Percentiles rank a stretch among this genome's conserved stretches.
Conservation (phyloP, 2,113 vertebrate species). For the Caranx melampygus region DNA sequence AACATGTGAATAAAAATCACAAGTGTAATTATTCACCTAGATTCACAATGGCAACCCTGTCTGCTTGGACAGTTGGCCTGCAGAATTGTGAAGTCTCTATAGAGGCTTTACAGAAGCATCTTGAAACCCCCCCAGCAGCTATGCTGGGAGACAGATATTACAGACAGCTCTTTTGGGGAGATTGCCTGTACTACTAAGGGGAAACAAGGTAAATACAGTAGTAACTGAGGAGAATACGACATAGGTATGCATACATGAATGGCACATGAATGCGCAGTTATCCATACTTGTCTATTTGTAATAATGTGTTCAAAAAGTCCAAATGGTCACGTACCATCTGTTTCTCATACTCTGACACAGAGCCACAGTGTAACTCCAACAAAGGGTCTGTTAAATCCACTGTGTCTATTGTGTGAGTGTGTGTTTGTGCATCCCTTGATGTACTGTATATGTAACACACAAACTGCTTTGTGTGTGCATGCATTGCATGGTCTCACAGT, state of each 20-base stretch:
- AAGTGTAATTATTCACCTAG: slow-evolving; percentile 71
- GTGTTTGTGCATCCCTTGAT: not conserved
- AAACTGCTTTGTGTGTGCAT: slow-evolving; percentile 8
- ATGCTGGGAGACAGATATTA: not conserved
- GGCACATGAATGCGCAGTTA: too few species aligned
- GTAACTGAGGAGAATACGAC: not conserved
- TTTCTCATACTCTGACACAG: not conserved
- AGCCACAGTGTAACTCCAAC: not conserved
- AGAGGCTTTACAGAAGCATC: slow-evolving; percentile 35
- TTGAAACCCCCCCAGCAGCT: slow-evolving; percentile 18
- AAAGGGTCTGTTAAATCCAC: slow-evolving; percentile 15
- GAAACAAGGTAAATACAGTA: not conserved
- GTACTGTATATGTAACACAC: slow-evolving; percentile 7
- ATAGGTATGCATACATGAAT: not conserved
- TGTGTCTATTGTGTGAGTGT: not conserved
- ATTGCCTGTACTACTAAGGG: not conserved
- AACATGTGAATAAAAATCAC: slow-evolving; percentile 61
- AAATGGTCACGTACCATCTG: not conserved
- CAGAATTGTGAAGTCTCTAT: slow-evolving; percentile 40
- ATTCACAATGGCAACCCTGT: slow-evolving; percentile 67
- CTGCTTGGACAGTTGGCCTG: slow-evolving; percentile 49
- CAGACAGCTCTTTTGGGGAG: not conserved
- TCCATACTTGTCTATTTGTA: too few species aligned
- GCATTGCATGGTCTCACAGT: not conserved
- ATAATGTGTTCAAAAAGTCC: too few species aligned